Base-by-base conservation (phyloP, 2,113 vertebrate genomes). In the Poecile atricapillus region DNA sequence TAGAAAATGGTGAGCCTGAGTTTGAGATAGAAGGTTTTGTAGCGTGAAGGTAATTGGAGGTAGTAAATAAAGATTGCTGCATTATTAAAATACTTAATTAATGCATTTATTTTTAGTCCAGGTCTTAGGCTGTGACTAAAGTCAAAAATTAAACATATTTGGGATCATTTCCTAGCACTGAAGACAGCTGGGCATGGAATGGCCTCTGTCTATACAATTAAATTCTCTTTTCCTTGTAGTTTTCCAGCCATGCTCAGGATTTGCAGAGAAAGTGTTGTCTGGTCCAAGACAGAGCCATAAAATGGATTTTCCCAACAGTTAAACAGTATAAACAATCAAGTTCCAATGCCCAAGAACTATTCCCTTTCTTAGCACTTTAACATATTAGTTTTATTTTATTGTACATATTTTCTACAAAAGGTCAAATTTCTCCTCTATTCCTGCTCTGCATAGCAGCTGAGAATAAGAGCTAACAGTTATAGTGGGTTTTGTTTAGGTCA, bases 91-190 rank as follows among this genome's bases (percentile, higher is more conserved):
- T 93, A 94, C 76, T 68, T 47, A 68, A 47, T 35, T 20, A 79
- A 73, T 64, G 30, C 33, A 20, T 82, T 81, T 95, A 60, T 93
- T 95, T 95, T 96, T 79, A 87, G 44, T 49, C 35, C n/a, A 60
- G 74, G 59, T 68, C 81, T 70, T 70, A 67, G 39, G 6, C 39
- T 91, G 31, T 82, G 52, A 78, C 69, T 76, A 52, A 27, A 71
- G 39, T 68, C 33, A 37, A 89, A 89, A 93, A 94, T 91, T 82
- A 82, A 91, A 89, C 35, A 64, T 78, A 31, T 49, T 50, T 93
- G 49, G 46, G 19, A 79, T 78, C 1, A 71, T 75, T 65, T 91
- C 11, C 33, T 89, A 37, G 11, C 14, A 19, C 44, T 67, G 56
- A 87, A 63, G 37, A 30, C 43, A 78, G 35, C 27, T 95, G 47